A percentile compares a stretch with the other conserved stretches of the same genome.
These are phyloP conservation scores for Agrilus mali DNA, from an alignment of 2,888 invertebrate species.

Conservation along the genomic window DNA sequence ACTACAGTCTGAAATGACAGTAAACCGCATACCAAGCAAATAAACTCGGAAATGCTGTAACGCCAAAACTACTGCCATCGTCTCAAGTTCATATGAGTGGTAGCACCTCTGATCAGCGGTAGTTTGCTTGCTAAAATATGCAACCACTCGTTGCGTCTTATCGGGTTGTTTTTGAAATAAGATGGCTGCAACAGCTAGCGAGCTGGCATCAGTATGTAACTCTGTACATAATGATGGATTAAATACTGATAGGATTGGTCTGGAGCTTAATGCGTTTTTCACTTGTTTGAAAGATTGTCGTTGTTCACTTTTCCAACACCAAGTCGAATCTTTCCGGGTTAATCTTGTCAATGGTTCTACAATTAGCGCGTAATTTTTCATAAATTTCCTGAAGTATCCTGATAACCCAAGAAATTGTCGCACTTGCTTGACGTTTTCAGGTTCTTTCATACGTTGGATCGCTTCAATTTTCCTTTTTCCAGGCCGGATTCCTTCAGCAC, in stretches of 20 bases:
- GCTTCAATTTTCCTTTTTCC: slow-evolving; percentile 15
- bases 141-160: slow-evolving; percentile 6
- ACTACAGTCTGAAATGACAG: slow-evolving; percentile 15
- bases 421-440: slow-evolving; percentile 16
- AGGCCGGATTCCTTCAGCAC: slow-evolving; percentile 15
- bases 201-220: slow-evolving; percentile 12
- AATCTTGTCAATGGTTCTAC: slow-evolving; percentile 12
- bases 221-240: slow-evolving; percentile 8
- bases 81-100: slow-evolving; percentile 15
- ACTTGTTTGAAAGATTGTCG: slow-evolving; percentile 3
- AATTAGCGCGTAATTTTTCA: slow-evolving; percentile 12
- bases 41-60: slow-evolving; percentile 4
- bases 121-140: slow-evolving; percentile 14
- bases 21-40: slow-evolving; percentile 9
- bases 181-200: background rate
- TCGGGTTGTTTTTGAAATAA: slow-evolving; percentile 1
- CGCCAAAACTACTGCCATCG: slow-evolving; percentile 5
- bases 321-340: slow-evolving; percentile 4
- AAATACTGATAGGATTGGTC: slow-evolving; percentile 11
- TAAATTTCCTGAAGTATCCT: slow-evolving; percentile 19
- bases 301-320: slow-evolving; percentile 7
- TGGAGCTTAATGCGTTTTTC: slow-evolving; percentile 4
- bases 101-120: slow-evolving; percentile 8
- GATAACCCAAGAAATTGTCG: slow-evolving; percentile 21
- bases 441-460: slow-evolving; percentile 15